These are phyloP conservation scores for Monoplex corrugatus DNA, from an alignment of 2,888 invertebrate species.

Conservation along the genomic window DNA sequence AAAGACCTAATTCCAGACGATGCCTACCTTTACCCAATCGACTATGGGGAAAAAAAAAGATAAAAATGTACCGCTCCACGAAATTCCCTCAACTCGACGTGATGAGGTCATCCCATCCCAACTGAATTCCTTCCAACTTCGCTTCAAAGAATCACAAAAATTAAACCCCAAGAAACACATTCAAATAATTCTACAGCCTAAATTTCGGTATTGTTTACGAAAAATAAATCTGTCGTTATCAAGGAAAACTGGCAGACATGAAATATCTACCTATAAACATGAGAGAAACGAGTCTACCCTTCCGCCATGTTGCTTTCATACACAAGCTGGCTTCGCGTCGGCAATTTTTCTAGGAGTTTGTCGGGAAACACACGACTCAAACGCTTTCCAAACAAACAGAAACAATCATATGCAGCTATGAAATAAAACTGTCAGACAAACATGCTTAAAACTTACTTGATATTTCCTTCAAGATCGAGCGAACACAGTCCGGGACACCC, in stretches of 20 bases:
- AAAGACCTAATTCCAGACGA: not conserved
- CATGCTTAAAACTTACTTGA: slow-evolving; percentile 43
- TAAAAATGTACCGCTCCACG: not conserved
- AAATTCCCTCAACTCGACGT: not conserved
- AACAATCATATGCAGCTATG: not conserved
- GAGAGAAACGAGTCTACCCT: slow-evolving; percentile 43
- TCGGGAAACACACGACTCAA: not conserved
- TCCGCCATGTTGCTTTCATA: slow-evolving; percentile 61
- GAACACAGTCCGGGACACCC: slow-evolving; percentile 44
- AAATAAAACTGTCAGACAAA: slow-evolving; percentile 22
- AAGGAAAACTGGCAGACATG: slow-evolving; percentile 33
- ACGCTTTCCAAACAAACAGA: not conserved
- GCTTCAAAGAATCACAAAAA: too few species aligned
- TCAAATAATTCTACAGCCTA: too few species aligned
- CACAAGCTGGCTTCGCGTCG: slow-evolving; percentile 44
- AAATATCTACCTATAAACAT: slow-evolving; percentile 50
- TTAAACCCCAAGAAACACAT: too few species aligned
- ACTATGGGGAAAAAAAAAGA: not conserved
- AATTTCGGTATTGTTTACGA: not conserved
- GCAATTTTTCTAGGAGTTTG: slow-evolving; percentile 47
- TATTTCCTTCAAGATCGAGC: slow-evolving; percentile 46
- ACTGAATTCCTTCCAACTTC: not conserved
- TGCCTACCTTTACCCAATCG: not conserved
- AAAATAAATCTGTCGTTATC: slow-evolving; percentile 3
- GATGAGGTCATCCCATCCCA: slow-evolving; percentile 39